Evolutionary conservation across 2,888 invertebrate species (phyloP), one percentile per base, ranked within the genome.

Genomic region (Dimorphilus gyrociliatus): DNA sequence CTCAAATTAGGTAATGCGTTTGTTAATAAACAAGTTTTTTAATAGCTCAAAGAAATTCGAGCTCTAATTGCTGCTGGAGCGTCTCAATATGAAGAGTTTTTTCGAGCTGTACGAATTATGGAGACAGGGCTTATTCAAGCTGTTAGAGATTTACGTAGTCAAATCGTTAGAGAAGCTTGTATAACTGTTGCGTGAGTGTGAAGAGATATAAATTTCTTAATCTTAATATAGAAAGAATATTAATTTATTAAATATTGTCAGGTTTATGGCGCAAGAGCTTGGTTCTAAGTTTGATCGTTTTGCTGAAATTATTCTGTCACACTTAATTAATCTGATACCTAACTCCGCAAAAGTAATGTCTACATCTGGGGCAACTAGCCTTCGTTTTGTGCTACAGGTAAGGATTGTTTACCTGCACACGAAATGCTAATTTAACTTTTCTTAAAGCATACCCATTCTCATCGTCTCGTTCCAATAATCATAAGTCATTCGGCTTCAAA

Each of bases 321-420:
- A 74, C 46, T 65, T 94, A 17, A 81, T 94, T 52, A 77, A 77
- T 57, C 72, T 92, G 35, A 81, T 92, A 61, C 85, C 82, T 51
- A 94, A 90, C 60, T 82, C 84, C 44, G 90, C 86, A 40, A 94
- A 92, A 73, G 81, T 85, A 51, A 81, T 92, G 60, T 78, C 90
- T 4, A 78, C 85, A 0, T 78, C 86, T 1, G 86, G 84, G 29
- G 72, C 75, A 2, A 74, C 86, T 32, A 76, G 82, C 41, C 73
- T 90, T 21, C 75, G 78, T 29, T 88, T 85, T 66, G 79, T 92
- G 30, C 77, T 92, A 34, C 73, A 74, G 54, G 65, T 64, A 38
- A 40, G 35, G 19, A 12, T 7, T 16, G 16, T 31, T 33, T 4
- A 32, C n/a, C n/a, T n/a, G n/a, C n/a, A n/a, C n/a, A n/a, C n/a